Conservation (phyloP, 2,113 vertebrate genomes). For the Nestor notabilis region DNA sequence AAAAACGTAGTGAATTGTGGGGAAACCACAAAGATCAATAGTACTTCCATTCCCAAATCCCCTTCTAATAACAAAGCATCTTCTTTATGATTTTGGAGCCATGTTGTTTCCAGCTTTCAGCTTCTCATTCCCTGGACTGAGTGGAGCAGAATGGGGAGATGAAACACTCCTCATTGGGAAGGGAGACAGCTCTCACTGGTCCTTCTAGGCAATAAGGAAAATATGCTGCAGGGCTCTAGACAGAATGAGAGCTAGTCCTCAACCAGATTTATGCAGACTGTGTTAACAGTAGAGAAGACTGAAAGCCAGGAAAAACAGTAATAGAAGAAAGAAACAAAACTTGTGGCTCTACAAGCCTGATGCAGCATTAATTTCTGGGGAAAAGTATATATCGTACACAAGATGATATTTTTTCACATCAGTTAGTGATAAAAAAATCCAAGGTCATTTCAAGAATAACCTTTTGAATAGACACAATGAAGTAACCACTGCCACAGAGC, state of each 20-base stretch:
- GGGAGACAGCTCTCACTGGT: background rate
- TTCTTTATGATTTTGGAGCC: background rate
- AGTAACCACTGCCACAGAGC: background rate
- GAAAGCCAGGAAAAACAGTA: background rate
- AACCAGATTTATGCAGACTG: background rate
- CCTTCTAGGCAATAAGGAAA: background rate
- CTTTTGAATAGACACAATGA: background rate
- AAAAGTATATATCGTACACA: background rate
- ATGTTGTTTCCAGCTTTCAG: background rate
- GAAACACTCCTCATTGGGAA: background rate
- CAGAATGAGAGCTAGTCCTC: background rate
- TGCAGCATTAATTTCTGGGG: rapidly evolving
- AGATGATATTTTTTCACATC: background rate
- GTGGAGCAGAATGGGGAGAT: background rate
- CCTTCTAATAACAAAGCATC: background rate
- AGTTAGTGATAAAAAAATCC: background rate
- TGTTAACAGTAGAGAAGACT: background rate
- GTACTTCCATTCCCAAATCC: background rate
- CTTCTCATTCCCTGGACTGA: background rate
- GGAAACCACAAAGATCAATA: background rate
- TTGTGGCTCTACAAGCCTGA: background rate
- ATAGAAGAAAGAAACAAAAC: background rate
- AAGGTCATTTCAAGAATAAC: background rate
- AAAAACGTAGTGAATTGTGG: background rate
- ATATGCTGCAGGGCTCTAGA: background rate